Conservation (phyloP, 2,797 vertebrate species). For the Crocidura indochinensis region DNA sequence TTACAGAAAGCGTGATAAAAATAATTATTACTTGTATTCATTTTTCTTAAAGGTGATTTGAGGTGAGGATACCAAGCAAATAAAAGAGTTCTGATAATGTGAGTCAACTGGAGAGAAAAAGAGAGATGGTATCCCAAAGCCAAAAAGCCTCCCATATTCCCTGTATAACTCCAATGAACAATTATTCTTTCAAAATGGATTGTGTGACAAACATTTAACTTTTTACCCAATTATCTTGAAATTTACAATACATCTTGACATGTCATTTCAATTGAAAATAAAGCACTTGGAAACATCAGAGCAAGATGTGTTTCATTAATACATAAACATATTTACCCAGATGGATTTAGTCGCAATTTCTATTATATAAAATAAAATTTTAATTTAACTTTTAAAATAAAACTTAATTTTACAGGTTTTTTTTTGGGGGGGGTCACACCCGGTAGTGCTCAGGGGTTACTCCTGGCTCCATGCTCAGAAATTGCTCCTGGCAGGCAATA, state of each 20-base stretch:
- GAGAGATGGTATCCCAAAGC: not conserved
- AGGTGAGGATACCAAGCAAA: constrained; percentile 30
- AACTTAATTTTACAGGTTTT: constrained; percentile 51
- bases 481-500: too few species aligned
- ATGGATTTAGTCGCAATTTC: constrained; percentile 41
- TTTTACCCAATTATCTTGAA: constrained; percentile 42
- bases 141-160: not conserved
- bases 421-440: too few species aligned
- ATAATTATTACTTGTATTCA: constrained; percentile 26
- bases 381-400: constrained; percentile 63
- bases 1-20: constrained; percentile 14
- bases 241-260: constrained; percentile 12
- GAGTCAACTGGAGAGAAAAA: constrained; percentile 4
- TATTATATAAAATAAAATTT: constrained; percentile 66
- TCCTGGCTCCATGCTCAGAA: too few species aligned
- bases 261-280: constrained; percentile 60
- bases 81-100: constrained; percentile 29
- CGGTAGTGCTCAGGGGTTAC: too few species aligned
- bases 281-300: constrained; percentile 56
- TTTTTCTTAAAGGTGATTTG: constrained; percentile 59
- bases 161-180: not conserved
- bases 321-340: constrained; percentile 54
- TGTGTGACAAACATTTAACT: not conserved
- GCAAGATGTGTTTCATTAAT: constrained; percentile 27
- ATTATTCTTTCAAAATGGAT: not conserved